phyloP scores from a whole-genome alignment of 1,140 invertebrate species.

The Amphibalanus amphitrite region DNA sequence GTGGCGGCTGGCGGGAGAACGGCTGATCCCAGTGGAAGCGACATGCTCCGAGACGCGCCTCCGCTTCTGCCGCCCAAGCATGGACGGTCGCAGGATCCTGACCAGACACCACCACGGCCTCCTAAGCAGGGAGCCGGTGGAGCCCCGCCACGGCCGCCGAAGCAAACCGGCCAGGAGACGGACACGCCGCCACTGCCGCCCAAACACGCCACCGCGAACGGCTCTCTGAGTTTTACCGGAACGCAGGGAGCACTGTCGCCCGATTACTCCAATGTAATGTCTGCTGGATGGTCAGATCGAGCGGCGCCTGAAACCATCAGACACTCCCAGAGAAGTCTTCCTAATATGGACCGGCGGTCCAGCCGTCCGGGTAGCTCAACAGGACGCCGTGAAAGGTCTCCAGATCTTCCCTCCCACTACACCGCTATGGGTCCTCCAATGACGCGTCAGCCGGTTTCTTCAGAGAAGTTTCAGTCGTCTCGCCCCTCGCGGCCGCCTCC shows the following conservation, averaged over 20 bases:
- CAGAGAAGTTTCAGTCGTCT: no score
- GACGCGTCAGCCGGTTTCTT: no score
- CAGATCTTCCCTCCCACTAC: not conserved
- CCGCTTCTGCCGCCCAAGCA: not conserved
- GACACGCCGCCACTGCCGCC: not conserved
- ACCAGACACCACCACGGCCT: not conserved
- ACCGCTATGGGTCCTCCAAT: not conserved
- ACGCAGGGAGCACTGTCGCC: no score
- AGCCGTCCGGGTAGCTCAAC: not conserved
- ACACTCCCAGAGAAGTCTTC: not conserved
- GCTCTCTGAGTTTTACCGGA: no score
- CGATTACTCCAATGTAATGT: not conserved
- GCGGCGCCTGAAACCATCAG: not conserved
- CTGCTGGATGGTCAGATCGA: not conserved
- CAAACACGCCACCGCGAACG: not conserved
- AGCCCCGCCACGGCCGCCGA: not conserved
- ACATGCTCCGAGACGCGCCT: no score
- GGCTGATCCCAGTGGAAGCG: no score
- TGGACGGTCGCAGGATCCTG: not conserved
- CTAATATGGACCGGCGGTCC: not conserved
- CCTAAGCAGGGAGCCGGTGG: no score
- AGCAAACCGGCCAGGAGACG: not conserved
- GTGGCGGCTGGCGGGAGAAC: no score
- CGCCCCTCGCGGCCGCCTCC: not conserved
- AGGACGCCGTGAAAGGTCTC: not conserved